phyloP scores from a whole-genome alignment of 2,888 invertebrate genomes.

The Salpingus planirostris region DNA sequence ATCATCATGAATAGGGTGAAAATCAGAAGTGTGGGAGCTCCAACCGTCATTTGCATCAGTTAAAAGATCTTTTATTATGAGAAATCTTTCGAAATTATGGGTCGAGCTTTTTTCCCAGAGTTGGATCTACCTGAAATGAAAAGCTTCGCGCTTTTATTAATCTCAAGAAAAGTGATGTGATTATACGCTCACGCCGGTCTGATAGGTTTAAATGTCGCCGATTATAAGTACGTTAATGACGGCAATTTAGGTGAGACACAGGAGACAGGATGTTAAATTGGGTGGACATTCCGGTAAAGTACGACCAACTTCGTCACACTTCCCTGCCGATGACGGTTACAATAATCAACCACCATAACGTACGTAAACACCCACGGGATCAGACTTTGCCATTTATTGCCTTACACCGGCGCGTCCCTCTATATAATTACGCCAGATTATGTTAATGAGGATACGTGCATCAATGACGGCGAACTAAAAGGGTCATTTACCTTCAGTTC shows the following conservation, averaged over 20 bases:
- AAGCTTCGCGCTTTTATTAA: too few relatives aligned
- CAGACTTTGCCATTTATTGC: conserved; percentile 11
- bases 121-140: too few relatives aligned
- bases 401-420: conserved; percentile 3
- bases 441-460: conserved; percentile 8
- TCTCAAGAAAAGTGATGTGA: too few relatives aligned
- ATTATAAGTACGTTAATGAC: too few relatives aligned
- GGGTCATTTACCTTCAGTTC: conserved; percentile 5
- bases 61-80: too few relatives aligned
- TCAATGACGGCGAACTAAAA: conserved; percentile 6
- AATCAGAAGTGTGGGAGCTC: too few relatives aligned
- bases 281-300: conserved; percentile 30
- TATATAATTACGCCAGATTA: conserved; percentile 10
- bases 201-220: too few relatives aligned
- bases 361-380: conserved; percentile 17
- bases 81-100: too few relatives aligned
- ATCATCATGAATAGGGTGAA: too few relatives aligned
- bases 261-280: conserved; percentile 23
- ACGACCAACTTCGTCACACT: conserved; percentile 26
- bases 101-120: too few relatives aligned
- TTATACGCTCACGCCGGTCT: too few relatives aligned
- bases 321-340: conserved; percentile 28
- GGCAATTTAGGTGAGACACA: conserved; percentile 1
- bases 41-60: too few relatives aligned
- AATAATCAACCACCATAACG: conserved; percentile 30